Conservation (phyloP, 2,888 invertebrate species). For the Zootermopsis nevadensis region DNA sequence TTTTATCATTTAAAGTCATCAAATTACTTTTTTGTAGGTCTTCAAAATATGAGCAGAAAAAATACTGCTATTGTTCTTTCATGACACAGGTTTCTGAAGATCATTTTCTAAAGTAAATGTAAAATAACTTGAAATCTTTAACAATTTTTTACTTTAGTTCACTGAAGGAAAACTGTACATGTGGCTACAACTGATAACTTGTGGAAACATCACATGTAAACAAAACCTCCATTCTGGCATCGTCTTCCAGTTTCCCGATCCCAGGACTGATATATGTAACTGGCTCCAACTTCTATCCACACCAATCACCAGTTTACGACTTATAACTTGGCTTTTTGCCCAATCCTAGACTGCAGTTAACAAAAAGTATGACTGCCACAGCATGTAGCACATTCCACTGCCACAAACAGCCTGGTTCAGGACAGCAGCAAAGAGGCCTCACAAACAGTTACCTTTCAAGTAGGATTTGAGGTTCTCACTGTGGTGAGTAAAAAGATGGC, state of each 20-base stretch:
- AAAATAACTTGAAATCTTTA: background rate
- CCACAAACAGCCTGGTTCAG: background rate
- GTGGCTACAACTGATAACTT: conserved; percentile 1
- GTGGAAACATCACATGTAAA: background rate
- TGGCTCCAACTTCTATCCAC: background rate
- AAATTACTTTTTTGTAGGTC: background rate
- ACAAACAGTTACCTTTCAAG: background rate
- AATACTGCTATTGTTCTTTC: background rate
- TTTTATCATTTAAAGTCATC: background rate
- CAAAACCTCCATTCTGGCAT: background rate
- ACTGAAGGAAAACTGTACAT: conserved; percentile 17
- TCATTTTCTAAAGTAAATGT: background rate
- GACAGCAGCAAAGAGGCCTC: background rate
- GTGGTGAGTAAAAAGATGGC: too few species aligned
- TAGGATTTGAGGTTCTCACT: too few species aligned
- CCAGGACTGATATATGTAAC: background rate
- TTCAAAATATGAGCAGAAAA: background rate
- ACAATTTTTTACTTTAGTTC: background rate
- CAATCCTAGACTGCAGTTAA: conserved; percentile 1
- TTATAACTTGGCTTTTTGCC: background rate
- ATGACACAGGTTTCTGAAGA: background rate
- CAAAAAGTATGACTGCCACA: background rate
- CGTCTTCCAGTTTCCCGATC: background rate
- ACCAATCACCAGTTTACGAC: background rate
- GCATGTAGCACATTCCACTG: background rate